A percentile compares a stretch with the other conserved stretches of the same genome.
Conservation (phyloP, 2,113 vertebrate species). For the Brachirus orientalis region DNA sequence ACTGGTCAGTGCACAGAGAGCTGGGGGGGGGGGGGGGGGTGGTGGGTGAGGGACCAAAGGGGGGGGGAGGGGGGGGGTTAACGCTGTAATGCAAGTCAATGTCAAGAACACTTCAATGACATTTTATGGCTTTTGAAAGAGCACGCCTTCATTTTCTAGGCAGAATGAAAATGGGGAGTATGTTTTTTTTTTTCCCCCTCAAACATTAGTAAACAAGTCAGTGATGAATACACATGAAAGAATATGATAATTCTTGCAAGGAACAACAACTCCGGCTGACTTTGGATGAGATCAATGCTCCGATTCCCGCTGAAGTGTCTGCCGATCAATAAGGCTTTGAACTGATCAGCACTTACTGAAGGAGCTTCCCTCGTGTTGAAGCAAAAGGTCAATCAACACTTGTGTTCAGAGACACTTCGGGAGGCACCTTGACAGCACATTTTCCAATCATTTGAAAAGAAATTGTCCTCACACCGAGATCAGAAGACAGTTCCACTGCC, state of each 20-base stretch:
- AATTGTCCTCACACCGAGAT: conserved; percentile 50
- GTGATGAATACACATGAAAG: background rate
- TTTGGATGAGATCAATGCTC: conserved; percentile 45
- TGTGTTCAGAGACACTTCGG: conserved; percentile 16
- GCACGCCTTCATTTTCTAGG: conserved; percentile 12
- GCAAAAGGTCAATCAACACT: conserved; percentile 65
- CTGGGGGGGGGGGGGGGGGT: background rate
- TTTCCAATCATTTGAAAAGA: conserved; percentile 42
- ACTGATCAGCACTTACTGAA: conserved; percentile 60
- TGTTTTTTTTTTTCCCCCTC: background rate
- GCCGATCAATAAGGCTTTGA: conserved; percentile 59
- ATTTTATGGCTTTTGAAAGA: conserved; percentile 37
- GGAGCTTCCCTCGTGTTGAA: conserved; percentile 46
- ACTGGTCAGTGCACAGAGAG: conserved; percentile 46
- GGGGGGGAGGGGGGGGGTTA: conserved; percentile 17
- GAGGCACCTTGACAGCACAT: conserved; percentile 27
- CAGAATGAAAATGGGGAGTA: background rate
- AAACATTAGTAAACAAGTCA: background rate
- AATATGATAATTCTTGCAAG: conserved; percentile 21
- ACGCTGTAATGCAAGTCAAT: conserved; percentile 55
- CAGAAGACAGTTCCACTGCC: conserved; percentile 24
- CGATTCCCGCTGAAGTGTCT: conserved; percentile 28
- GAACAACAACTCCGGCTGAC: conserved; percentile 22
- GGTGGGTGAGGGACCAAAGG: background rate
- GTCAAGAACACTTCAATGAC: conserved; percentile 43